These are phyloP conservation scores for Lophura swinhoii DNA, from an alignment of 2,797 vertebrate species.

Conservation along the genomic window DNA sequence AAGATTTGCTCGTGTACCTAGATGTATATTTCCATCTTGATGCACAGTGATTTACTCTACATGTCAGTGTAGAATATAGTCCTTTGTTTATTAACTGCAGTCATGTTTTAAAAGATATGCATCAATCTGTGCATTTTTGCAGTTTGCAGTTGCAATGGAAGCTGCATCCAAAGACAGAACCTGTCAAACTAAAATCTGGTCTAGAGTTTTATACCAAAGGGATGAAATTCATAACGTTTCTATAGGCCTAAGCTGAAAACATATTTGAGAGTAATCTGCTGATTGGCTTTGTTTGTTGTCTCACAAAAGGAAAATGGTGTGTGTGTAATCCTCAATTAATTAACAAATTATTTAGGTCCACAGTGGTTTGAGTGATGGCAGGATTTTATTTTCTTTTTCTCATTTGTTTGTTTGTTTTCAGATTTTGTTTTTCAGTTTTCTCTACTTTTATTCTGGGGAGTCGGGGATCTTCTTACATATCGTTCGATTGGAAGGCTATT, in stretches of 20 bases:
- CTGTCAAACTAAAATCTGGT: conserved; percentile 59
- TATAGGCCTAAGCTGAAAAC: conserved; percentile 49
- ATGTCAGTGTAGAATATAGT: conserved; percentile 25
- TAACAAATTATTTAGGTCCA: conserved; percentile 63
- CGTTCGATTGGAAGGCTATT: neutral
- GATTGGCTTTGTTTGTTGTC: conserved; percentile 66
- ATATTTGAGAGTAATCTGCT: conserved; percentile 62
- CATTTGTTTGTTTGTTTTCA: no score
- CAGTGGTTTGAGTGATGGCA: conserved; percentile 27
- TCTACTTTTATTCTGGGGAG: neutral
- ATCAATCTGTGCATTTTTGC: conserved; percentile 36
- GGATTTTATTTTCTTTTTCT: neutral
- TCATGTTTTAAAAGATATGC: conserved; percentile 31
- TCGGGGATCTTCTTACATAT: neutral
- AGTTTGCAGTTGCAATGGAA: conserved; percentile 42
- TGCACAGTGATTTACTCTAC: neutral
- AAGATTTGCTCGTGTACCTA: neutral
- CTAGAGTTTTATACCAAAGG: conserved; percentile 56
- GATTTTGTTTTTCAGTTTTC: neutral
- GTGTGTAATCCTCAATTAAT: conserved; percentile 73
- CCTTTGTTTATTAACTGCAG: conserved; percentile 51
- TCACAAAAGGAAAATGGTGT: conserved; percentile 27
- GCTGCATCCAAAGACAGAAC: conserved; percentile 42
- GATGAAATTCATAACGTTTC: conserved; percentile 53
- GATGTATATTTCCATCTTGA: neutral